phyloP scores from a whole-genome alignment of 1,140 invertebrate genomes.

The Drosophila azteca region DNA sequence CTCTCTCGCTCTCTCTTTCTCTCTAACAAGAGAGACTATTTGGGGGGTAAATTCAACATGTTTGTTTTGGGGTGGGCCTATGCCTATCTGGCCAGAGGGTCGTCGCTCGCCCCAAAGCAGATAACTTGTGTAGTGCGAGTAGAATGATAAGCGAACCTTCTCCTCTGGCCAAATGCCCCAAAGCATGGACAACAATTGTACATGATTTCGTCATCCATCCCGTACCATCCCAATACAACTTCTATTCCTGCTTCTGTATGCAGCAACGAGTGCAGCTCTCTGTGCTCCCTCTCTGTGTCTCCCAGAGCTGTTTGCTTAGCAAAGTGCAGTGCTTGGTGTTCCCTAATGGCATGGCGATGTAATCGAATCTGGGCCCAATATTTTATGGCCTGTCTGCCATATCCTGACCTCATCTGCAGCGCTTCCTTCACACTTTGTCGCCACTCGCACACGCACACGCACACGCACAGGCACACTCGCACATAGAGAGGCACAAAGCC shows the following conservation, averaged over 20 bases:
- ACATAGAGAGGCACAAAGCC: constrained; percentile 2
- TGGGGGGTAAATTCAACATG: constrained; percentile 64
- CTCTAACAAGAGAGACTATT: background rate
- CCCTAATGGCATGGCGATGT: constrained; percentile 66
- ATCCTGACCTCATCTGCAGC: constrained; percentile 73
- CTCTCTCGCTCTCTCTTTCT: constrained; percentile 17
- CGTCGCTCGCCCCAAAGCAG: constrained; percentile 8
- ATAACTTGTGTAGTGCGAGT: constrained; percentile 5
- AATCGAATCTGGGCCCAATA: constrained; percentile 71
- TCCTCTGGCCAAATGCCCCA: constrained; percentile 23
- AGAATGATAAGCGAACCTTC: constrained; percentile 51
- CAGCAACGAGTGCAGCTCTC: constrained; percentile 49
- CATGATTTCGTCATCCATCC: constrained; percentile 60
- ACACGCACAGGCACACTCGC: constrained; percentile 18
- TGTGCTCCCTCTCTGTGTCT: constrained; percentile 11
- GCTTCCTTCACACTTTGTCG: constrained; percentile 27
- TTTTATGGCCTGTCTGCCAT: constrained; percentile 53
- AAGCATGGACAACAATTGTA: constrained; percentile 59
- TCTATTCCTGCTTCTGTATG: constrained; percentile 29
- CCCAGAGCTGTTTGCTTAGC: constrained; percentile 54
- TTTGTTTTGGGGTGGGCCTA: constrained; percentile 43
- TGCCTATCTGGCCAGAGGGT: no score
- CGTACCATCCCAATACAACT: background rate
- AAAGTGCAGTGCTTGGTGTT: constrained; percentile 65
- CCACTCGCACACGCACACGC: constrained; percentile 16